Conservation (phyloP, 2,888 invertebrate species). For the Merodon equestris region DNA sequence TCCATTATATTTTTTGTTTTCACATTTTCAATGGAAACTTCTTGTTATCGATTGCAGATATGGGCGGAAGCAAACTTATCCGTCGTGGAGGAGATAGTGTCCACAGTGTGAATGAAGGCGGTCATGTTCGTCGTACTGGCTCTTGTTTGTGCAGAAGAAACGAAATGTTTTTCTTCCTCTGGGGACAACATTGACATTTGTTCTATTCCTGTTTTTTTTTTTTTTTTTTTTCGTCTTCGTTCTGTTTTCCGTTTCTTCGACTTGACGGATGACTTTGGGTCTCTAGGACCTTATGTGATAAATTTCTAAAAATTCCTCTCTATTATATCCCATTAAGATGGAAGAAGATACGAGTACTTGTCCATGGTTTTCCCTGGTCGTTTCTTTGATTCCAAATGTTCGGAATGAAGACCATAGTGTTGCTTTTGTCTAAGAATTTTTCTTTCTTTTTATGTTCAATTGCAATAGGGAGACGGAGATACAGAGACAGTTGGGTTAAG, state of each 20-base stretch:
- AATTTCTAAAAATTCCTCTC: conserved; percentile 39
- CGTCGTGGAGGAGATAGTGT: conserved; percentile 10
- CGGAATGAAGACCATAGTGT: too few species aligned
- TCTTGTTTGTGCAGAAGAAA: conserved; percentile 17
- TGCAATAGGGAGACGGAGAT: too few species aligned
- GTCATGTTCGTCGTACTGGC: conserved; percentile 15
- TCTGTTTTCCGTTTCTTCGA: conserved; percentile 14
- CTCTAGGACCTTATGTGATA: conserved; percentile 45
- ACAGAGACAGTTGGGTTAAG: too few species aligned
- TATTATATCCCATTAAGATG: conserved; percentile 16
- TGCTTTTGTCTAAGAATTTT: too few species aligned
- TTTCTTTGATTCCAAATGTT: too few species aligned
- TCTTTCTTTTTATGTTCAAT: too few species aligned
- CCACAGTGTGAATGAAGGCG: background rate
- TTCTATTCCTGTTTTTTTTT: background rate
- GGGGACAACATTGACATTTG: conserved; percentile 26
- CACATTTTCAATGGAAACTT: conserved; percentile 17
- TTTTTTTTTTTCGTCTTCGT: too few species aligned
- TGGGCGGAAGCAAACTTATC: conserved; percentile 21
- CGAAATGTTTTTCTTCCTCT: background rate
- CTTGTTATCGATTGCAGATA: conserved; percentile 46
- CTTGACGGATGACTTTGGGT: conserved; percentile 59
- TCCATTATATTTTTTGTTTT: conserved; percentile 18
- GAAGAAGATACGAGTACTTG: too few species aligned
- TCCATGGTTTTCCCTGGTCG: too few species aligned